Evolutionary conservation across 2,888 invertebrate species (phyloP).

Genomic region (Brachylomia viminalis): DNA sequence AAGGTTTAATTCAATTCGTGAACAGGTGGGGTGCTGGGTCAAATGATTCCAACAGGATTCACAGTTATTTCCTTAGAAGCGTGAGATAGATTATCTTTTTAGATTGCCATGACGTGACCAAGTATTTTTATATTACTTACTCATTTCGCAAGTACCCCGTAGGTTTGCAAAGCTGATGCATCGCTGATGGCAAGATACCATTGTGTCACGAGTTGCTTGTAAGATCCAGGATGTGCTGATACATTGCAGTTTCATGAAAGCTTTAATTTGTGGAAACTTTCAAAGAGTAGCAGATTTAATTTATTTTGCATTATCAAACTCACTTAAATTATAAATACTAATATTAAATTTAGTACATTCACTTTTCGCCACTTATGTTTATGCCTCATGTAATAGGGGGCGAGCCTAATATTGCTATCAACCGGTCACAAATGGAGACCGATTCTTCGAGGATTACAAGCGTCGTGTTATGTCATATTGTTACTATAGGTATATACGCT

Average conservation of each 20-base stretch:
- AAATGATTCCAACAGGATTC: constrained; percentile 45
- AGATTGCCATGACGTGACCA: constrained; percentile 74
- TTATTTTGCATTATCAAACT: neutral
- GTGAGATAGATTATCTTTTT: constrained; percentile 86
- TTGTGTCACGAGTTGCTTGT: constrained; percentile 67
- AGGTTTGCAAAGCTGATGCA: constrained; percentile 68
- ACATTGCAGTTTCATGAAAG: constrained; percentile 27
- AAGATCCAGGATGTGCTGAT: constrained; percentile 49
- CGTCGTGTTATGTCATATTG: neutral
- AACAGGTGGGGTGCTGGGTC: constrained; percentile 63
- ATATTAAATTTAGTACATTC: neutral
- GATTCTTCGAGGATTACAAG: neutral
- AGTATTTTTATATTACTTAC: constrained; percentile 72
- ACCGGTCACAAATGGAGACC: neutral
- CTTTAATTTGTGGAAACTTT: constrained; percentile 18
- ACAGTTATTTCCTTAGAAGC: constrained; percentile 73
- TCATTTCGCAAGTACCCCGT: constrained; percentile 71
- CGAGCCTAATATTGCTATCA: neutral
- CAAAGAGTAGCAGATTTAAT: constrained; percentile 3
- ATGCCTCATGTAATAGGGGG: neutral
- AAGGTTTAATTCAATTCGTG: constrained; percentile 87
- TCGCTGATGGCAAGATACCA: constrained; percentile 63
- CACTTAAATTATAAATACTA: neutral
- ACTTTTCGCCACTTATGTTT: neutral
- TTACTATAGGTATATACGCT: neutral